Percentiles rank a stretch among this genome's conserved stretches.
Evolutionary conservation across 2,888 invertebrate genomes (phyloP).

Genomic region (Plebejus anna): DNA sequence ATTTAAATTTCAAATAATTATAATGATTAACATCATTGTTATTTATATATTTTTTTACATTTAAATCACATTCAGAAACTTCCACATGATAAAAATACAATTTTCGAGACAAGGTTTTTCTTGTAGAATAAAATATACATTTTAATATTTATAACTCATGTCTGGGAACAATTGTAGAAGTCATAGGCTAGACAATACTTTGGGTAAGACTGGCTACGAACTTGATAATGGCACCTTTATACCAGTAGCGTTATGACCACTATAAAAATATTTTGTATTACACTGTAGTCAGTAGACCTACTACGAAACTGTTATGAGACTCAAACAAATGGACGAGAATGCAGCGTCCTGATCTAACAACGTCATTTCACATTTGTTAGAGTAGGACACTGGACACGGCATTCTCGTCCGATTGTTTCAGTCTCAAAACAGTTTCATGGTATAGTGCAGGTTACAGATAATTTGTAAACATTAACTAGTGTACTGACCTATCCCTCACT

Average conservation of each 20-base stretch:
- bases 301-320: too few relatives aligned
- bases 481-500: too few relatives aligned
- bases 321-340: too few relatives aligned
- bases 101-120: background rate
- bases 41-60: background rate
- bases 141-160: constrained; percentile 15
- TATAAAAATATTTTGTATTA: background rate
- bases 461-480: too few relatives aligned
- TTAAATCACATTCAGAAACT: background rate
- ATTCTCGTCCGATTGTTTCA: too few relatives aligned
- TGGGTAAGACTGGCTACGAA: constrained; percentile 22
- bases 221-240: background rate
- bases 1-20: background rate
- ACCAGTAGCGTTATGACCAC: background rate
- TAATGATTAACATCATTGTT: background rate
- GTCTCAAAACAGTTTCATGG: too few relatives aligned
- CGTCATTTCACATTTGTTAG: too few relatives aligned
- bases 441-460: too few relatives aligned
- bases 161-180: constrained; percentile 26
- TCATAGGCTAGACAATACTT: constrained; percentile 26
- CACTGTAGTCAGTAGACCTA: background rate
- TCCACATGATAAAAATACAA: background rate
- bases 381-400: too few relatives aligned
- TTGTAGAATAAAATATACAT: constrained; percentile 23
- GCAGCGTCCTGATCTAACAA: too few relatives aligned